phyloP scores from a whole-genome alignment of 1,140 invertebrate species.

The Cyclina sinensis region DNA sequence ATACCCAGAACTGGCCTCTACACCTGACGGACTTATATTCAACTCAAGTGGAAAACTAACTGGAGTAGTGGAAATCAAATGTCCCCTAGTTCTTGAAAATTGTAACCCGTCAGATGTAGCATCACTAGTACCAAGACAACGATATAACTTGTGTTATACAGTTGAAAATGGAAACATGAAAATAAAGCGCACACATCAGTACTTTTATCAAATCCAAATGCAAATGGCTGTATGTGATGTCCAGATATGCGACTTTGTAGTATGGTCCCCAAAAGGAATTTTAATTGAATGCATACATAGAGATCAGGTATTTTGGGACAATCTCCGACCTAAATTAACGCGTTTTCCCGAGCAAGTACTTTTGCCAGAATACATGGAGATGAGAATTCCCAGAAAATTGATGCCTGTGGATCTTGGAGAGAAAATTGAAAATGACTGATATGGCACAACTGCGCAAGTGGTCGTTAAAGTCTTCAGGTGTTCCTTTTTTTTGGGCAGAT shows the following conservation, averaged over 20 bases:
- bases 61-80: conserved; percentile 66
- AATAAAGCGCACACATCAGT: conserved; percentile 24
- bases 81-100: conserved; percentile 51
- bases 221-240: conserved; percentile 50
- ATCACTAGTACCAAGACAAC: neutral
- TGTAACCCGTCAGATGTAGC: neutral
- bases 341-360: neutral
- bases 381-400: neutral
- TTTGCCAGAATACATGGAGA: conserved; percentile 38
- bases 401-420: neutral
- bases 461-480: too few relatives aligned
- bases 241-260: conserved; percentile 61
- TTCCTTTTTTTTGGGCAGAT: too few relatives aligned
- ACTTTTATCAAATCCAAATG: conserved; percentile 65
- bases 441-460: too few relatives aligned
- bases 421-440: too few relatives aligned
- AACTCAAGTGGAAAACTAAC: neutral
- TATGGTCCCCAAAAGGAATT: conserved; percentile 46
- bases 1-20: conserved; percentile 54
- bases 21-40: neutral
- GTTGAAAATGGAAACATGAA: neutral
- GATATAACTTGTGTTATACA: neutral
- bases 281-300: conserved; percentile 11
- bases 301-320: neutral
- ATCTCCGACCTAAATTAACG: neutral